Evolutionary conservation across 2,113 vertebrate species (phyloP).

Genomic region (Neodon shergylaensis): DNA sequence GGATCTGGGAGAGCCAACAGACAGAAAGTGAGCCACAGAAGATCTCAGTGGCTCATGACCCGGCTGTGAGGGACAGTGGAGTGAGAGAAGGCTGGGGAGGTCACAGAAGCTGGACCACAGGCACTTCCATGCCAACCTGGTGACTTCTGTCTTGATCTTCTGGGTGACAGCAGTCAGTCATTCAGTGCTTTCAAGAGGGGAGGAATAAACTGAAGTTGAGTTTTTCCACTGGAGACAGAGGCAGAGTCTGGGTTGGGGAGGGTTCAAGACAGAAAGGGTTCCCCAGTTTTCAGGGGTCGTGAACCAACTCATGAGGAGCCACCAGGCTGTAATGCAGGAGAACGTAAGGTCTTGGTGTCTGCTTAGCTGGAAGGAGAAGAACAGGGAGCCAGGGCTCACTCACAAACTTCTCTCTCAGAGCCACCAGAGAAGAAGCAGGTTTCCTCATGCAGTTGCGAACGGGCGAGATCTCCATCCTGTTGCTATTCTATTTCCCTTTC

Average conservation of each 20-base stretch:
- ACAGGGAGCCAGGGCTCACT: background rate
- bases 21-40: background rate
- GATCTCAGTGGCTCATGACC: background rate
- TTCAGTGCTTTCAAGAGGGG: background rate
- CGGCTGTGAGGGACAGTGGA: background rate
- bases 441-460: background rate
- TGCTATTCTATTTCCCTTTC: constrained; percentile 67
- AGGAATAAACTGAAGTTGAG: background rate
- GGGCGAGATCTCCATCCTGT: constrained; percentile 15
- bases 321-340: background rate
- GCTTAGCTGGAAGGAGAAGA: background rate
- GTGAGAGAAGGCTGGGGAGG: rapidly evolving
- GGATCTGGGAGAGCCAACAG: background rate
- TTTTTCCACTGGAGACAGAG: background rate
- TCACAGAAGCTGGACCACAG: background rate
- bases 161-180: rapidly evolving
- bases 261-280: background rate
- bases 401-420: background rate
- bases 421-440: background rate
- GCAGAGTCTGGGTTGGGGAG: background rate
- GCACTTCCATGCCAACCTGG: background rate
- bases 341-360: background rate
- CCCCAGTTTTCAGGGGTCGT: rapidly evolving
- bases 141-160: background rate
- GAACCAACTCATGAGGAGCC: background rate